Conservation (phyloP, 2,888 invertebrate species). For the Apamea monoglypha region DNA sequence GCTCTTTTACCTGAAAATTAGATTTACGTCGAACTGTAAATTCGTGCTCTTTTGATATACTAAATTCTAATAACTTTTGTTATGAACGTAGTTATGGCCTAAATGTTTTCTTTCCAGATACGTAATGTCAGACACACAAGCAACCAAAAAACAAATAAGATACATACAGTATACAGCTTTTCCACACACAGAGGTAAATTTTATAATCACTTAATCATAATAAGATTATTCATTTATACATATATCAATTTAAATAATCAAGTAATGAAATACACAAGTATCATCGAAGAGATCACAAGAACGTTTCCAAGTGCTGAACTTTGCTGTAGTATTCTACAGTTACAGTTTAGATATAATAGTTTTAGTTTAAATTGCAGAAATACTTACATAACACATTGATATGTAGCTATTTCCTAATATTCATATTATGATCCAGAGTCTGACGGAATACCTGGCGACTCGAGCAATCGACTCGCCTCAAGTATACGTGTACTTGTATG, state of each 20-base stretch:
- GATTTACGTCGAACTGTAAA: not conserved
- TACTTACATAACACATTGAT: no score
- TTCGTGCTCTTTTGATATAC: not conserved
- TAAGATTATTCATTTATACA: not conserved
- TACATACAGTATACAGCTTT: constrained; percentile 78
- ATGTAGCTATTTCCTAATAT: no score
- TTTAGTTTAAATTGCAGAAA: no score
- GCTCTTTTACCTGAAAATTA: not conserved
- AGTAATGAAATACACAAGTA: no score
- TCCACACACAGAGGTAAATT: constrained; percentile 73
- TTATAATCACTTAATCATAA: not conserved
- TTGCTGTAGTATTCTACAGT: no score
- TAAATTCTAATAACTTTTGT: not conserved
- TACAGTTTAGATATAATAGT: no score
- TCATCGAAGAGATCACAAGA: no score
- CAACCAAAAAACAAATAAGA: constrained; percentile 67
- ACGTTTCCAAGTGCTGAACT: no score
- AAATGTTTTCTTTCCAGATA: constrained; percentile 73
- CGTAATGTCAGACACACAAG: constrained; percentile 78
- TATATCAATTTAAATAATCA: no score
- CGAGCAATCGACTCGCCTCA: constrained; percentile 85
- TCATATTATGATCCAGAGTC: constrained; percentile 69
- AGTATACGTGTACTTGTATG: constrained; percentile 80
- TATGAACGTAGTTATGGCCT: not conserved
- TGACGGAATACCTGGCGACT: constrained; percentile 81